These are phyloP conservation scores for Adoxophyes honmai DNA, from an alignment of 1,140 invertebrate genomes.

Conservation along the genomic window DNA sequence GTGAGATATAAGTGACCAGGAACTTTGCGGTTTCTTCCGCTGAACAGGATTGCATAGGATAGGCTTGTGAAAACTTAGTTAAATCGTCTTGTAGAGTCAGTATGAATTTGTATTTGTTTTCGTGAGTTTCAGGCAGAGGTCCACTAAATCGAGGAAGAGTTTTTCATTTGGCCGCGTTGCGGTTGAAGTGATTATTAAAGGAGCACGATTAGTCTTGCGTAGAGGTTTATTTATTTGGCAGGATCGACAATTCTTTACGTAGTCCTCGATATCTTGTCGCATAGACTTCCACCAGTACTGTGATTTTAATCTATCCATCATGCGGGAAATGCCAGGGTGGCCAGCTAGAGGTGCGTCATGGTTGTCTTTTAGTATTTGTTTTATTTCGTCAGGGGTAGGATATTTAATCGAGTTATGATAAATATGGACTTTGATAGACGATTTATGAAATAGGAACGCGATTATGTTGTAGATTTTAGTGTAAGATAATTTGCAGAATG, in stretches of 20 bases:
- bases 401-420: too few species aligned
- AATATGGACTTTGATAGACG: too few species aligned
- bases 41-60: conserved; percentile 32
- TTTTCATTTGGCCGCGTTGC: conserved; percentile 32
- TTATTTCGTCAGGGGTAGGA: too few species aligned
- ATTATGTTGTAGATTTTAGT: too few species aligned
- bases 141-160: conserved; percentile 40
- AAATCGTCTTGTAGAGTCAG: conserved; percentile 45
- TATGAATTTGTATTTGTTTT: conserved; percentile 37
- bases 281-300: conserved; percentile 46
- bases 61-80: conserved; percentile 42
- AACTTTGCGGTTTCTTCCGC: conserved; percentile 32
- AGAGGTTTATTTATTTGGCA: conserved; percentile 45
- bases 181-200: conserved; percentile 46
- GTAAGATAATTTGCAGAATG: too few species aligned
- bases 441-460: too few species aligned
- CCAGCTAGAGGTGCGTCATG: too few species aligned
- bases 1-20: conserved; percentile 41
- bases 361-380: too few species aligned
- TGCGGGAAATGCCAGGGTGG: too few species aligned
- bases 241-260: conserved; percentile 35
- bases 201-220: conserved; percentile 29
- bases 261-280: conserved; percentile 42
- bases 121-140: conserved; percentile 30
- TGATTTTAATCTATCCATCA: too few species aligned